These are phyloP conservation scores for Chrysolina americana DNA, from an alignment of 2,888 invertebrate genomes.

Conservation along the genomic window DNA sequence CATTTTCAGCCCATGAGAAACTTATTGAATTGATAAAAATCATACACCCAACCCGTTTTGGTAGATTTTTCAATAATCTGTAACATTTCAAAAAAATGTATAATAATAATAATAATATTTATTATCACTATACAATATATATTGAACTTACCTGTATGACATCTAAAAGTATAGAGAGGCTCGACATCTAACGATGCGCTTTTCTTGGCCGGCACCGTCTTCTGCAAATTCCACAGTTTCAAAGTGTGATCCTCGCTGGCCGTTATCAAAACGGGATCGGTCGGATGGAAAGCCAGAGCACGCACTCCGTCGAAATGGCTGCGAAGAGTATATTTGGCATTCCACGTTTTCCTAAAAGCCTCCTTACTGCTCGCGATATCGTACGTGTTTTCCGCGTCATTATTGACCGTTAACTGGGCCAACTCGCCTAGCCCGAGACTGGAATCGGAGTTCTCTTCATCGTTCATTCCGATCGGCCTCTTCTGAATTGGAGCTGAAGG, in stretches of 20 bases:
- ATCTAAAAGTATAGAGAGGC: constrained; percentile 95
- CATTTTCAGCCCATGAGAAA: too few relatives aligned
- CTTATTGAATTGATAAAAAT: too few relatives aligned
- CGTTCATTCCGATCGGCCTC: constrained; percentile 63
- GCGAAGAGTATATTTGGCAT: constrained; percentile 95
- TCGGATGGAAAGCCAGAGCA: constrained; percentile 94
- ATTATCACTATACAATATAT: background rate
- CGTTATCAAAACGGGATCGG: constrained; percentile 96
- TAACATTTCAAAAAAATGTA: too few relatives aligned
- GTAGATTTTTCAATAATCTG: too few relatives aligned
- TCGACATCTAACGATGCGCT: constrained; percentile 97
- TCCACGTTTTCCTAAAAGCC: constrained; percentile 91
- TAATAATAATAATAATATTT: too few relatives aligned
- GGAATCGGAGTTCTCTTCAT: constrained; percentile 67
- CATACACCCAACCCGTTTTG: too few relatives aligned
- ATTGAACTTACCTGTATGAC: constrained; percentile 72
- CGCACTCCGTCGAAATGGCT: constrained; percentile 95
- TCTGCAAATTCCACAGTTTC: constrained; percentile 99
- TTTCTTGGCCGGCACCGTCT: constrained; percentile 98
- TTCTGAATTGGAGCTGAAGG: constrained; percentile 56
- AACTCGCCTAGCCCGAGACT: constrained; percentile 84
- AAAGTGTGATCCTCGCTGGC: constrained; percentile 99
- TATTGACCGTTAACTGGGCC: constrained; percentile 96
- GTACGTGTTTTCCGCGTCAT: constrained; percentile 95
- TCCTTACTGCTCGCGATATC: constrained; percentile 90